Percentiles rank a stretch among this genome's conserved stretches.
These are phyloP conservation scores for Macrosoma leucophasiata DNA, from an alignment of 2,888 invertebrate genomes.

Conservation along the genomic window DNA sequence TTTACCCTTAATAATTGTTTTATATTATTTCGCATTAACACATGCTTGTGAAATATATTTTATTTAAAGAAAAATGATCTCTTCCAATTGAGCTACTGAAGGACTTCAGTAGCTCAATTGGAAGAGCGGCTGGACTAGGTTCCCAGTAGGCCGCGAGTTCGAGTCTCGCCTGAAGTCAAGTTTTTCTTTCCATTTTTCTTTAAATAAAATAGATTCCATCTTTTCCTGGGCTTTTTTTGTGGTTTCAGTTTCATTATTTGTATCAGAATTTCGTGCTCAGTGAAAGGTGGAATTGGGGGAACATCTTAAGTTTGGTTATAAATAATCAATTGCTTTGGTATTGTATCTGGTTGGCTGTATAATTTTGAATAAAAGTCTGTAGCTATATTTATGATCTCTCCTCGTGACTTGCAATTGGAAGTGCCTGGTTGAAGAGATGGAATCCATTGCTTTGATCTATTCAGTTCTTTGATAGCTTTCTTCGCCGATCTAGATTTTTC, in stretches of 20 bases:
- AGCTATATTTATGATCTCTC: slow-evolving; percentile 18
- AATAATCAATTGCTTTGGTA: slow-evolving; percentile 5
- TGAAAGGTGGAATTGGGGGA: slow-evolving; percentile 10
- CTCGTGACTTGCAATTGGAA: slow-evolving; percentile 10
- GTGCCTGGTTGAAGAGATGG: slow-evolving; percentile 9
- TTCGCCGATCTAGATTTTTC: slow-evolving; percentile 16
- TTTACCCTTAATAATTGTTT: too few species aligned
- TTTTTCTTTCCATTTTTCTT: too few species aligned
- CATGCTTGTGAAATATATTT: too few species aligned
- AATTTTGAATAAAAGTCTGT: slow-evolving; percentile 19
- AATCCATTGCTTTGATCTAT: slow-evolving; percentile 15
- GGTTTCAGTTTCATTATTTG: slow-evolving; percentile 19
- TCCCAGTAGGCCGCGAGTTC: too few species aligned
- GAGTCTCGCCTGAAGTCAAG: too few species aligned
- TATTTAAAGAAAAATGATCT: too few species aligned
- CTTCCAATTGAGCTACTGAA: too few species aligned
- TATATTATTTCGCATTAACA: too few species aligned
- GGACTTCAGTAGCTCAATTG: too few species aligned
- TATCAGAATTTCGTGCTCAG: slow-evolving; percentile 17
- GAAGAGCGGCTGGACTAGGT: too few species aligned
- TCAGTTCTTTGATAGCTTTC: slow-evolving; percentile 17
- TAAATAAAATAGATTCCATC: too few species aligned
- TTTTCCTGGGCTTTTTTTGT: slow-evolving; percentile 21
- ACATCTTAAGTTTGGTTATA: slow-evolving; percentile 8
- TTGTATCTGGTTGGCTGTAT: slow-evolving; percentile 11